Base-by-base conservation (phyloP, 35 echinoderm and acorn worm genomes). In the Lytechinus variegatus region DNA sequence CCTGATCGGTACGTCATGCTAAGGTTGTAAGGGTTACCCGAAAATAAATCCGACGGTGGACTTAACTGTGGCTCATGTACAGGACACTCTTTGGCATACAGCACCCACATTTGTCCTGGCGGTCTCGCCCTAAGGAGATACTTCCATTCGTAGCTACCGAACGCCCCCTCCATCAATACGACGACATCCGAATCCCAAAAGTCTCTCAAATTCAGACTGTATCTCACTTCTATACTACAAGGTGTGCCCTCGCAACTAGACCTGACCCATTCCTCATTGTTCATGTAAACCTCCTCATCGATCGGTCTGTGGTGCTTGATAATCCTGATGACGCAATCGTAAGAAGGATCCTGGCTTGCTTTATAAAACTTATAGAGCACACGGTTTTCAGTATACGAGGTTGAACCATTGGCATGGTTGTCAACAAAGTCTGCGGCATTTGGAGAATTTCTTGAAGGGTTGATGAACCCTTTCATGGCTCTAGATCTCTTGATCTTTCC, bases 31-130 rank as follows among this genome's bases (percentile, higher is more conserved):
- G 96, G 96, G 79, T 97, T 97, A 53, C 95, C 94, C 21, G 87
- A 10, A 11, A 92, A 95, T 9, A 97, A 21, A 8, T 56, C 24
- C 27, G 14, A 9, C 6, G 96, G 96, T 56, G 96, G 96, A 6
- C 94, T 56, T 86, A 97, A 97, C 53, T 97, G 96, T 71, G 96
- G 96, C 56, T 97, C 96, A 87, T 97, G 96, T 21, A 97, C 95
- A n/a, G 96, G 96, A 89, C 96, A 95, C 66, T 97, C 96, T 94
- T 86, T 95, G 8, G 96, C 54, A 52, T 97, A 97, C n/a, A 97
- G 95, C 27, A 54, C 96, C 96, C 96, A 97, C 44, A 89, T 94
- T 56, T 97, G 96, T 29, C 96, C 96, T 21, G 94, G 94, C 6
- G 96, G 96, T 27, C 96, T 95, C 19, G 72, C 89, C n/a, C 86